Conservation (phyloP, 2,113 vertebrate genomes). For the Platysteira castanea region DNA sequence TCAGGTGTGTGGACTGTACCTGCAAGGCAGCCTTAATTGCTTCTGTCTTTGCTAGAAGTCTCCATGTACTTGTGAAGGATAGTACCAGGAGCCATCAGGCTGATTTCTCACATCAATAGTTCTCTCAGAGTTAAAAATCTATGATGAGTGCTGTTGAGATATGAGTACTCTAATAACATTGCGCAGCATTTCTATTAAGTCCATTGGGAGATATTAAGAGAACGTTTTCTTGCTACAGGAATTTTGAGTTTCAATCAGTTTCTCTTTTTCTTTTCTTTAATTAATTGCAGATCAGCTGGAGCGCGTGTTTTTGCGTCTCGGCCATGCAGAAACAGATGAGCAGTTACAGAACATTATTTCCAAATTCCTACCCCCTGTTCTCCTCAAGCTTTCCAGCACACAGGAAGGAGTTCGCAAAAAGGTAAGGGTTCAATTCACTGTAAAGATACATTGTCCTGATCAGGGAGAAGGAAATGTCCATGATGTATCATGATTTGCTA, state of each 20-base stretch:
- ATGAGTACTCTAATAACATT: neutral
- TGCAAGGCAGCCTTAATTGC: neutral
- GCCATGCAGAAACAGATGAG: slow-evolving; percentile 97
- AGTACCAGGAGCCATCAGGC: neutral
- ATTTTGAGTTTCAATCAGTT: neutral
- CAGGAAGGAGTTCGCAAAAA: slow-evolving; percentile 98
- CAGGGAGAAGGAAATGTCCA: neutral
- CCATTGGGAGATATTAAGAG: neutral
- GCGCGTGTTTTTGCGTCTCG: slow-evolving; percentile 94
- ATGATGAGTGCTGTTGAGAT: neutral
- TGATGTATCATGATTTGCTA: neutral
- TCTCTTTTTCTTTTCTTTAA: neutral
- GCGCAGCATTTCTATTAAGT: neutral
- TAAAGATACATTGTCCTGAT: neutral
- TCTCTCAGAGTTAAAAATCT: neutral
- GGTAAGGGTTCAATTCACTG: slow-evolving; percentile 64
- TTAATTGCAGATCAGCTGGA: slow-evolving; percentile 90
- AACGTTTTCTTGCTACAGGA: neutral
- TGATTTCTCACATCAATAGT: neutral
- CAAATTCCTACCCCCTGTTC: slow-evolving; percentile 95
- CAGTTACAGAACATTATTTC: slow-evolving; percentile 97
- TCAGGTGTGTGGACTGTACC: neutral
- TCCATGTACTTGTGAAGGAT: neutral
- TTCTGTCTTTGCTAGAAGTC: neutral
- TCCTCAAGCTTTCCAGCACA: slow-evolving; percentile 95